A percentile compares a stretch with the other conserved stretches of the same genome.
phyloP scores from a whole-genome alignment of 2,797 vertebrate species.

The Gadopsis bispinosus region DNA sequence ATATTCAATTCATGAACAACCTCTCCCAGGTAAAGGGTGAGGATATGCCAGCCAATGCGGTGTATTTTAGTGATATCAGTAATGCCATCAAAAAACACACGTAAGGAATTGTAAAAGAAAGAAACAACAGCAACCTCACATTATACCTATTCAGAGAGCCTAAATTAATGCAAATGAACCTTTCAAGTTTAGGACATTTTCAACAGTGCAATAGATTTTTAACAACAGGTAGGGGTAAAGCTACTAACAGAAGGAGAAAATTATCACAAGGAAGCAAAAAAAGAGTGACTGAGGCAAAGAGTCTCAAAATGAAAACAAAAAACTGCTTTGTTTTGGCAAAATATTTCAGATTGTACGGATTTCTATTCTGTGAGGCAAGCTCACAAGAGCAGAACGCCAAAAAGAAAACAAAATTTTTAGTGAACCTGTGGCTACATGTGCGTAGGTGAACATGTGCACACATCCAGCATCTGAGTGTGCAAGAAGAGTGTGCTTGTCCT shows the following conservation, averaged over 20 bases:
- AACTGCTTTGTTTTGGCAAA: neutral
- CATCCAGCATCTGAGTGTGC: conserved; percentile 33
- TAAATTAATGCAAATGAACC: neutral
- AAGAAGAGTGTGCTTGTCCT: conserved; percentile 55
- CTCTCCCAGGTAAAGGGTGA: neutral
- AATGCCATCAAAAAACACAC: no score
- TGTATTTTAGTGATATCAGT: neutral
- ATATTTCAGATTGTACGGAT: neutral
- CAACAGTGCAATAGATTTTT: neutral
- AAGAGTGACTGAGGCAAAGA: neutral
- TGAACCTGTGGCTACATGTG: conserved; percentile 57
- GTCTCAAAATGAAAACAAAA: neutral
- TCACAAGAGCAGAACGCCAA: neutral
- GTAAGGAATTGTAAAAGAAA: no score
- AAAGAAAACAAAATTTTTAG: conserved; percentile 9
- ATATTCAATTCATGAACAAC: neutral
- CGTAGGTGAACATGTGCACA: neutral
- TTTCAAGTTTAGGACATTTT: neutral
- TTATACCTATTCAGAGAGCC: neutral
- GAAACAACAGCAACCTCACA: neutral
- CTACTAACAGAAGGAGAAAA: neutral
- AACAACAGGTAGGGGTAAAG: neutral
- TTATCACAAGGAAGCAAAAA: neutral
- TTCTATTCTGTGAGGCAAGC: neutral
- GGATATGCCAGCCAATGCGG: neutral